Conservation (phyloP, 2,888 invertebrate species). For the Lasioglossum marginatum region DNA sequence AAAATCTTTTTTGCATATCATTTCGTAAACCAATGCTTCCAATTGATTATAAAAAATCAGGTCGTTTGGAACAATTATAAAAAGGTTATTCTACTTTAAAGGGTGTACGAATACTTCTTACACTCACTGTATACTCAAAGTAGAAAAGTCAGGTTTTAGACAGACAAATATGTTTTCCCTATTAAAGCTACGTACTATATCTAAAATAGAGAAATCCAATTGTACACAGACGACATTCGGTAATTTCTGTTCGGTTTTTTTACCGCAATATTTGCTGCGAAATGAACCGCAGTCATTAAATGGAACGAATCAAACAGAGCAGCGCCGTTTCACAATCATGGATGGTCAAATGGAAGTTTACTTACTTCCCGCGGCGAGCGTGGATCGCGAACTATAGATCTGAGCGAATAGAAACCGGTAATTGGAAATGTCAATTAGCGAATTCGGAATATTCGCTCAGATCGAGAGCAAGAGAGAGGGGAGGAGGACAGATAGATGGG, state of each 20-base stretch:
- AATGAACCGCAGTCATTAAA: neutral
- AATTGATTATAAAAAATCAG: too few species aligned
- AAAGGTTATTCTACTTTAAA: too few species aligned
- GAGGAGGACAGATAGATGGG: neutral
- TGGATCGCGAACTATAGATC: neutral
- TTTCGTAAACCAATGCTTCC: too few species aligned
- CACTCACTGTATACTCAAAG: neutral
- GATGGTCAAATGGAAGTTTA: neutral
- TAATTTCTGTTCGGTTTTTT: neutral
- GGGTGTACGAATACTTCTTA: too few species aligned
- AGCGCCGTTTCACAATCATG: neutral
- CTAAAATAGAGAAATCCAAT: neutral
- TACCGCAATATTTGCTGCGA: neutral
- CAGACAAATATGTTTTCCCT: too few species aligned
- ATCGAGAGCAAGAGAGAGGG: neutral
- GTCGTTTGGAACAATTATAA: too few species aligned
- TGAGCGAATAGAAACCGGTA: neutral
- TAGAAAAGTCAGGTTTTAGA: neutral
- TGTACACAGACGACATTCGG: neutral
- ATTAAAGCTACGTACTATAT: neutral
- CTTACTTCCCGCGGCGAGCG: neutral
- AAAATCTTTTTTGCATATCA: too few species aligned
- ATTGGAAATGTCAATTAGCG: conserved; percentile 11
- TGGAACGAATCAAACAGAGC: neutral
- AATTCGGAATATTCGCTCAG: conserved; percentile 22